Conservation (phyloP, 2,888 invertebrate genomes). For the Acanthosepion esculentum region DNA sequence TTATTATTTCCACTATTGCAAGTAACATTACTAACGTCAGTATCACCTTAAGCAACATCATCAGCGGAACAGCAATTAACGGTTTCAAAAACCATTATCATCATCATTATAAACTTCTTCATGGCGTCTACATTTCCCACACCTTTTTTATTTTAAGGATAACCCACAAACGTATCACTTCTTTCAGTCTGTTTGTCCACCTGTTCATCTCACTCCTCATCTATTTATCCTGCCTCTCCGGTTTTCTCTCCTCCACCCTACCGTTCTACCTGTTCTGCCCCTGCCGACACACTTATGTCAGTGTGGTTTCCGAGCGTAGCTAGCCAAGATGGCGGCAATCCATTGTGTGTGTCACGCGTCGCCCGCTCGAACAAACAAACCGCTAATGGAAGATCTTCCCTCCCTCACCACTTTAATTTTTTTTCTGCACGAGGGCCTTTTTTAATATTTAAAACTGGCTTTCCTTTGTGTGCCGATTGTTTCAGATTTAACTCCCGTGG, state of each 20-base stretch:
- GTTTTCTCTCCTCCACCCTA: not conserved
- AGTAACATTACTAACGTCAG: not conserved
- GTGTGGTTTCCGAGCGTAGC: slow-evolving; percentile 33
- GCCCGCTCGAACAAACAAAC: not conserved
- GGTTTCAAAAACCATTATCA: not conserved
- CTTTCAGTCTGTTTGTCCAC: not conserved
- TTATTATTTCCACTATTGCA: not conserved
- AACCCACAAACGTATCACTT: not conserved
- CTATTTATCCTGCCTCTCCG: not conserved
- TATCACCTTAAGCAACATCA: not conserved
- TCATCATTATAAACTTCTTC: not conserved
- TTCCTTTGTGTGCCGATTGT: not conserved
- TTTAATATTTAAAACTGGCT: slow-evolving; percentile 22
- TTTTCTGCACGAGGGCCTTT: not conserved
- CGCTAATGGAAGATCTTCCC: slow-evolving; percentile 6
- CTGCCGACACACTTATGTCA: not conserved
- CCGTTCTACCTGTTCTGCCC: not conserved
- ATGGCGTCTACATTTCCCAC: not conserved
- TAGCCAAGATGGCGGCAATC: not conserved
- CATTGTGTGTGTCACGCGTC: slow-evolving; percentile 33
- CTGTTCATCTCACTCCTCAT: not conserved
- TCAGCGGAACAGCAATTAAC: not conserved
- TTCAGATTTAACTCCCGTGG: not conserved
- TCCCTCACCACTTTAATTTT: not conserved
- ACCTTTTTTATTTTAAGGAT: not conserved